Evolutionary conservation across 2,888 invertebrate species (phyloP).

Genomic region (Seira musarum): DNA sequence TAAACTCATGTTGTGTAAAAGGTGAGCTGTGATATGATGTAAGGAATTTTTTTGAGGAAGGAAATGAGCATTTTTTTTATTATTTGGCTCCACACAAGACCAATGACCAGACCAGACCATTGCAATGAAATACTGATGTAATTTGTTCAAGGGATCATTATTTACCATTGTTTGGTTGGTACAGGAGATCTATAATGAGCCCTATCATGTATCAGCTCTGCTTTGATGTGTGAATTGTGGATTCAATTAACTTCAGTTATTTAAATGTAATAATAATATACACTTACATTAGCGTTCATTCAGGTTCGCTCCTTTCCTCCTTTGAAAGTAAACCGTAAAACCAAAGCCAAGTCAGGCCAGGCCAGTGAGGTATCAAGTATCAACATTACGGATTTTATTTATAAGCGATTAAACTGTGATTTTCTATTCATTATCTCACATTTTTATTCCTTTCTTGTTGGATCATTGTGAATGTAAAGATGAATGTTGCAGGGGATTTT

Average conservation of each 20-base stretch:
- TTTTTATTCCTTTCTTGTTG: neutral
- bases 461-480: conserved; percentile 2
- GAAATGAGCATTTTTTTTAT: conserved; percentile 15
- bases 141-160: neutral
- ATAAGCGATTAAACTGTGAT: neutral
- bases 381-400: neutral
- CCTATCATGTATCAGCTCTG: neutral
- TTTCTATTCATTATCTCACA: conserved; percentile 4
- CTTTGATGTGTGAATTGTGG: neutral
- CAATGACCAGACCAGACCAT: conserved; percentile 3
- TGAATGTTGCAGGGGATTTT: conserved; percentile 10
- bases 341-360: too few species aligned
- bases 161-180: neutral
- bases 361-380: neutral
- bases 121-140: neutral
- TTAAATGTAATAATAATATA: too few species aligned
- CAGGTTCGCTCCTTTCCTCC: neutral
- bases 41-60: conserved; percentile 11
- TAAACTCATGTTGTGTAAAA: conserved; percentile 4
- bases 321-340: too few species aligned
- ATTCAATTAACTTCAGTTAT: neutral
- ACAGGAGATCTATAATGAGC: neutral
- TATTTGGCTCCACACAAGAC: neutral
- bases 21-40: too few species aligned
- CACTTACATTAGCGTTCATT: neutral